phyloP scores from a whole-genome alignment of 2,888 invertebrate genomes.

The Desoria tigrina region DNA sequence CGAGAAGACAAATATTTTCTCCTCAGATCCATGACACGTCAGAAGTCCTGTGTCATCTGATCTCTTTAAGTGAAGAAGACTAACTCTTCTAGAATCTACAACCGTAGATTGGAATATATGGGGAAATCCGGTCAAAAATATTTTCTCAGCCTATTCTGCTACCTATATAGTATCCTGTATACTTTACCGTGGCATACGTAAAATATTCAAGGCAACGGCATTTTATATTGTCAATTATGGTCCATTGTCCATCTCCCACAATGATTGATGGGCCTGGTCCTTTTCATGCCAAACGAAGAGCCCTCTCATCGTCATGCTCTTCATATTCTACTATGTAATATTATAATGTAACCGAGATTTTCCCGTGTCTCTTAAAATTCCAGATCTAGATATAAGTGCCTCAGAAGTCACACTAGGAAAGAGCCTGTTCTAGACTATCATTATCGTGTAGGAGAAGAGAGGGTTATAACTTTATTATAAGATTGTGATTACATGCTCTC shows the following conservation, averaged over 20 bases:
- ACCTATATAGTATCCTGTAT: background rate
- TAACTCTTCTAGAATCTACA: too few species aligned
- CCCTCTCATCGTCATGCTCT: constrained; percentile 13
- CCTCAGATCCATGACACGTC: constrained; percentile 24
- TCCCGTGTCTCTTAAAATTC: too few species aligned
- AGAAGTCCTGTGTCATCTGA: constrained; percentile 6
- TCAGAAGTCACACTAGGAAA: too few species aligned
- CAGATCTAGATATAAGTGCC: too few species aligned
- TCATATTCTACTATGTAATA: background rate
- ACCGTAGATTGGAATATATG: too few species aligned
- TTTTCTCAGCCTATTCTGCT: too few species aligned
- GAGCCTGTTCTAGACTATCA: too few species aligned
- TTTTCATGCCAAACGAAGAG: constrained; percentile 26
- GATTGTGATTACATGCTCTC: too few species aligned
- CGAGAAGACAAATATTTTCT: constrained; percentile 16
- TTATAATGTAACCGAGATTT: too few species aligned
- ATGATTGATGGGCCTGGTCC: constrained; percentile 36
- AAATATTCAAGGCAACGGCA: constrained; percentile 7
- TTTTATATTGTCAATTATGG: constrained; percentile 34
- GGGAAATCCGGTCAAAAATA: too few species aligned
- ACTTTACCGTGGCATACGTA: background rate
- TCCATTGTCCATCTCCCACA: constrained; percentile 31
- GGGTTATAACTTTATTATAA: too few species aligned
- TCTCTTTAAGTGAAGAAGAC: constrained; percentile 4
- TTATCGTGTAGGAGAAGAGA: too few species aligned